Evolutionary conservation across 1,140 invertebrate genomes (phyloP).

Genomic region (Lepidurus apus): DNA sequence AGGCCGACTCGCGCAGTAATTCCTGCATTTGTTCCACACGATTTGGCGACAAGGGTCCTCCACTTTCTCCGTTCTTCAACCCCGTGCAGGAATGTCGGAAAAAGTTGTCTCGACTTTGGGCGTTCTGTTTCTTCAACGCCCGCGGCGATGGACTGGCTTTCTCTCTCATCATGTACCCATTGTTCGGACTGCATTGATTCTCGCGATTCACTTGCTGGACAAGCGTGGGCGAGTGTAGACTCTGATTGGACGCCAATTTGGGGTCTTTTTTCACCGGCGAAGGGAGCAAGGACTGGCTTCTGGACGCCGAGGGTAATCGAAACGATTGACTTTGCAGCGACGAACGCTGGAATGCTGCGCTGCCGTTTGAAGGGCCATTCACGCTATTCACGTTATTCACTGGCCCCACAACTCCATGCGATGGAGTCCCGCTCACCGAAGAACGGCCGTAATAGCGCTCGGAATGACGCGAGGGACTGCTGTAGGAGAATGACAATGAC

Average conservation of each 20-base stretch:
- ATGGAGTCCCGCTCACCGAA: slow-evolving; percentile 5
- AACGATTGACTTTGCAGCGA: background rate
- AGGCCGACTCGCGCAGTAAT: slow-evolving; percentile 9
- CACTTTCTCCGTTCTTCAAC: background rate
- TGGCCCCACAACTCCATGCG: background rate
- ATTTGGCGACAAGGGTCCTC: background rate
- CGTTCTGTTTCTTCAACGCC: background rate
- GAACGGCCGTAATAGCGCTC: slow-evolving; percentile 23
- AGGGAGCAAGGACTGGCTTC: background rate
- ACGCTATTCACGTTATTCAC: background rate
- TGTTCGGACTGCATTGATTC: background rate
- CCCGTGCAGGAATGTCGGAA: slow-evolving; percentile 7
- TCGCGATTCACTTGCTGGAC: slow-evolving; percentile 21
- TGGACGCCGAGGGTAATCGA: background rate
- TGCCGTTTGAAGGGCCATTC: background rate
- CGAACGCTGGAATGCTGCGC: background rate
- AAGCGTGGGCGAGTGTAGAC: slow-evolving; percentile 1
- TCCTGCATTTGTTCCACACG: slow-evolving; percentile 18
- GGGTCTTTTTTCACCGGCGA: slow-evolving; percentile 9
- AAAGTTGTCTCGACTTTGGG: slow-evolving; percentile 8
- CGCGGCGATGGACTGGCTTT: background rate
- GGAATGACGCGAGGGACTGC: slow-evolving; percentile 29
- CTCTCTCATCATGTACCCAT: background rate
- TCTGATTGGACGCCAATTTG: slow-evolving; percentile 6
- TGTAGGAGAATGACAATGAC: slow-evolving; percentile 30